Evolutionary conservation across 2,888 invertebrate genomes (phyloP).

Genomic region (Drosophila anomelani): DNA sequence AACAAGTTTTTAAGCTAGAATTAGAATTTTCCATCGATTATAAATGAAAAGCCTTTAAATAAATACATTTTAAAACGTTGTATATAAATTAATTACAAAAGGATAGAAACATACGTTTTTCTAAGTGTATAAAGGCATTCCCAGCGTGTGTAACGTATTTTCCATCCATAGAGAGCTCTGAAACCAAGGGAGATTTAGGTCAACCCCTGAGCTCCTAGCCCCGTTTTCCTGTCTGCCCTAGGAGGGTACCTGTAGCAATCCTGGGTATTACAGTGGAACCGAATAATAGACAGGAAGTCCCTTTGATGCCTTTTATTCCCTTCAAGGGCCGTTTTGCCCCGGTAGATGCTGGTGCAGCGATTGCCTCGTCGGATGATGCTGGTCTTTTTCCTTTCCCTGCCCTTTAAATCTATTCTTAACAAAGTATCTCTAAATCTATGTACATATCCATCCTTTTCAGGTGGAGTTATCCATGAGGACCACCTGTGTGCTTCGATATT

Average conservation of each 20-base stretch:
- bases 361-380: constrained; percentile 42
- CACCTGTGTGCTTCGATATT: constrained; percentile 59
- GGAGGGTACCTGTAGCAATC: constrained; percentile 59
- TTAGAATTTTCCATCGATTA: background rate
- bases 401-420: constrained; percentile 15
- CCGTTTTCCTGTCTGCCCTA: constrained; percentile 1
- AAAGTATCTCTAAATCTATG: constrained; percentile 13
- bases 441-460: constrained; percentile 21
- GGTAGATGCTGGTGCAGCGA: constrained; percentile 33
- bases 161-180: constrained; percentile 23
- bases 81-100: background rate
- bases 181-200: constrained; percentile 54
- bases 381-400: constrained; percentile 33
- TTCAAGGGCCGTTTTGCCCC: constrained; percentile 33
- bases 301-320: constrained; percentile 39
- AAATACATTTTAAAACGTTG: background rate
- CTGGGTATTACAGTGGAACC: constrained; percentile 48
- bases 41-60: background rate
- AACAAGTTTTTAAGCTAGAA: background rate
- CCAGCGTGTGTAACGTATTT: constrained; percentile 61
- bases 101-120: background rate
- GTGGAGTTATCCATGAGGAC: constrained; percentile 54
- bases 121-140: constrained; percentile 33
- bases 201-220: constrained; percentile 37
- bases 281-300: constrained; percentile 66